phyloP scores from a whole-genome alignment of 2,888 invertebrate genomes.

The Calephelis perditalis region DNA sequence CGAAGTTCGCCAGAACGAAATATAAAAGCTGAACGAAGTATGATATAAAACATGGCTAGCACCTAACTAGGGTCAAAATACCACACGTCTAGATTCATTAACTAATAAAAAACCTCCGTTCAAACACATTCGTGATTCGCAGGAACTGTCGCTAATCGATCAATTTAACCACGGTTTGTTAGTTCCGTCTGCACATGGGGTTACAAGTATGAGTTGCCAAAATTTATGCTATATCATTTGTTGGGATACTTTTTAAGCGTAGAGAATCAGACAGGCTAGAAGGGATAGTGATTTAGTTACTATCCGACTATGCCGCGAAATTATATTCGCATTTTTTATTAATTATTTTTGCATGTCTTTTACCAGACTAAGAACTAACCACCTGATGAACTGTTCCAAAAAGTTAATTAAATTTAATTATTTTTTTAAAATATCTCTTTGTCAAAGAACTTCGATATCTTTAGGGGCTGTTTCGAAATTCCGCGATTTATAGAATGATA shows the following conservation, averaged over 20 bases:
- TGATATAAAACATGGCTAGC: no score
- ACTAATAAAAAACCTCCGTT: slow-evolving; percentile 11
- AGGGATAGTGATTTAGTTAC: slow-evolving; percentile 2
- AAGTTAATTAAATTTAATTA: no score
- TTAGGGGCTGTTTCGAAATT: no score
- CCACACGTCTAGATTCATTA: not conserved
- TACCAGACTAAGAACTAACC: no score
- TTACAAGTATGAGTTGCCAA: slow-evolving; percentile 47
- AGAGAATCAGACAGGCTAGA: slow-evolving; percentile 5
- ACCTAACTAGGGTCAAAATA: not conserved
- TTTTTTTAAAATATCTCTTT: no score
- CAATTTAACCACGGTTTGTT: slow-evolving; percentile 72
- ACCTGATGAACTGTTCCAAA: no score
- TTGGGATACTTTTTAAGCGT: slow-evolving; percentile 35
- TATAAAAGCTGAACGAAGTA: no score
- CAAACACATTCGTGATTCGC: slow-evolving; percentile 50
- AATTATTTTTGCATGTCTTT: no score
- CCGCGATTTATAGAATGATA: no score
- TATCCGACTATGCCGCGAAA: no score
- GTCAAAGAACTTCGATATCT: no score
- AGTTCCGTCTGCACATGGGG: slow-evolving; percentile 45
- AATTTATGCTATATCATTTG: slow-evolving; percentile 60
- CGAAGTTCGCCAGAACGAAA: no score
- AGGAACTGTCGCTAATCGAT: slow-evolving; percentile 62
- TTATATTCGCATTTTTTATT: not conserved